Evolutionary conservation across 2,888 invertebrate genomes (phyloP), one percentile per base, ranked within the genome.

Genomic region (Pteria penguin): DNA sequence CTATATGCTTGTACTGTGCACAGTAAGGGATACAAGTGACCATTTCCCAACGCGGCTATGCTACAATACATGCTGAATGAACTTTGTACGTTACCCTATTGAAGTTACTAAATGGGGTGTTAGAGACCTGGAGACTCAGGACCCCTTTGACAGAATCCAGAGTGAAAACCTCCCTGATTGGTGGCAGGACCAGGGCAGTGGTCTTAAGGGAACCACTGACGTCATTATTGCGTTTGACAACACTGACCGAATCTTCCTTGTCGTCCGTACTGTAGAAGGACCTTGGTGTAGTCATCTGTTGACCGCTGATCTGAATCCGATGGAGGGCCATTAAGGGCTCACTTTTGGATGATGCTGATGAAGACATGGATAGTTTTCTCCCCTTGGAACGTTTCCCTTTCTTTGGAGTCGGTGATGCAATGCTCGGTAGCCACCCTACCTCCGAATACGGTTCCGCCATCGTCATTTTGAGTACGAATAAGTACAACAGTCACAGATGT

Each of bases 221-320:
- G 26, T 33, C 36, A 26, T 74, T 68, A 18, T 33, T 36, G 31
- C 61, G 66, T 62, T 62, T 74, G 54, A 74, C 74, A 31, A 68
- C 55, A 52, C 63, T 62, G 33, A 63, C 55, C 2, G 58, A 57
- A 22, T 69, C 62, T 8, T 70, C 75, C 32, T 70, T 32, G 2
- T 36, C 22, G 11, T 76, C 67, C 18, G 54, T 55, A 8, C 71
- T 66, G 57, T 66, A 52, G 4, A 75, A 14, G 3, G 63, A 57
- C n/a, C 79, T 57, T 14, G 81, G 76, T 0, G 82, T 81, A 1
- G 71, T 75, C 83, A 84, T 81, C 54, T 77, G 77, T 11, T 81
- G 80, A 29, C 84, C 84, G 18, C 36, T 81, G 8, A 84, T 57
- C 67, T 80, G 78, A 57, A 84, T 75, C 54, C 31, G 33, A 33